A percentile compares a stretch with the other conserved stretches of the same genome.
Evolutionary conservation across 2,888 invertebrate genomes (phyloP).

Genomic region (Peribatodes rhomboidaria): DNA sequence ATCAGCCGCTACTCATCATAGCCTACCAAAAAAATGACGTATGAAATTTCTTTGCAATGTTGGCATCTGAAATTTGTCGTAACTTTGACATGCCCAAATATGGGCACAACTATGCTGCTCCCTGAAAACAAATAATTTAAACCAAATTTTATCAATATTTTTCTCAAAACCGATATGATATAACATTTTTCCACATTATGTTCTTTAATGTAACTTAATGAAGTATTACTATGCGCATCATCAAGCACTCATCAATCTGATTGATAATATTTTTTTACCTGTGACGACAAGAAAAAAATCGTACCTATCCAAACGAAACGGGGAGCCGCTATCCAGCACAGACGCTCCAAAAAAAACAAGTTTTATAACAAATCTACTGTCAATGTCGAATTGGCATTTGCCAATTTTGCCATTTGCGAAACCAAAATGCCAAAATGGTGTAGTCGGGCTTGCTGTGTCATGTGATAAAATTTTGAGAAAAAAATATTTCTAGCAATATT

Average conservation of each 20-base stretch:
- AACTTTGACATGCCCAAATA: constrained; percentile 69
- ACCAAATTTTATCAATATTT: too few relatives aligned
- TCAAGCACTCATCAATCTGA: too few relatives aligned
- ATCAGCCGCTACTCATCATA: constrained; percentile 77
- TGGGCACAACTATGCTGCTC: constrained; percentile 53
- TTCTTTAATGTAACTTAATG: too few relatives aligned
- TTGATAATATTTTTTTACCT: too few relatives aligned
- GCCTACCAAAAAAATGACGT: constrained; percentile 80
- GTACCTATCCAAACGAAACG: neutral
- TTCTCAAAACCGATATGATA: too few relatives aligned
- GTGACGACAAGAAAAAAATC: too few relatives aligned
- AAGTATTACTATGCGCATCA: too few relatives aligned
- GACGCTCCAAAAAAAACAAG: too few relatives aligned
- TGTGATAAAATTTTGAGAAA: constrained; percentile 55
- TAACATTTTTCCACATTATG: too few relatives aligned
- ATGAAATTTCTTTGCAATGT: constrained; percentile 59
- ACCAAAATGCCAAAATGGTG: constrained; percentile 61
- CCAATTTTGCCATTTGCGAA: too few relatives aligned
- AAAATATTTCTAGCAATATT: constrained; percentile 41
- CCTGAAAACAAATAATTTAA: neutral
- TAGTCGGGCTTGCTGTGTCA: constrained; percentile 49
- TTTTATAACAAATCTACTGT: neutral
- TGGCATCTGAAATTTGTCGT: constrained; percentile 57
- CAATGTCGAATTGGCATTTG: neutral
- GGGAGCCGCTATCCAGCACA: too few relatives aligned